A percentile compares a stretch with the other conserved stretches of the same genome.
Conservation (phyloP, 2,113 vertebrate genomes). For the Cinclus cinclus region DNA sequence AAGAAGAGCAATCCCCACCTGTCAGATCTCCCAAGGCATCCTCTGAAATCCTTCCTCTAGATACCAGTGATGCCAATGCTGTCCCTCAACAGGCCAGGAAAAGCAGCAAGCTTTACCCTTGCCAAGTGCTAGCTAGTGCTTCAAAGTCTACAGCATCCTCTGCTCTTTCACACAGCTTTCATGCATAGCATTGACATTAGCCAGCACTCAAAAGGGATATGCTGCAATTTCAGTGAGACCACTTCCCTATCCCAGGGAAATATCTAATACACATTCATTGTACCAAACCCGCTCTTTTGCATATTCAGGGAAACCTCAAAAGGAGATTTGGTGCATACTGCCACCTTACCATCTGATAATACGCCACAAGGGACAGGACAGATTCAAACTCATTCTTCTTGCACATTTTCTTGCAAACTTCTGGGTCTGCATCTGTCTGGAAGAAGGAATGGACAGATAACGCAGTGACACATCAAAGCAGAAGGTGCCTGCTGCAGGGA, state of each 20-base stretch:
- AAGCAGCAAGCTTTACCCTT: background rate
- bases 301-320: background rate
- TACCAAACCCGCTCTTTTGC: background rate
- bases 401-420: slow-evolving; percentile 97
- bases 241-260: background rate
- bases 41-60: slow-evolving; percentile 24
- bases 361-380: slow-evolving; percentile 89
- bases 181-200: background rate
- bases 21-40: slow-evolving; percentile 41
- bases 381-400: slow-evolving; percentile 88
- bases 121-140: background rate
- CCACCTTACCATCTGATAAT: slow-evolving; percentile 95
- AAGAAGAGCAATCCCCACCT: slow-evolving; percentile 5
- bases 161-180: background rate
- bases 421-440: slow-evolving; percentile 97
- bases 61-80: background rate
- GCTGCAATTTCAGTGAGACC: background rate
- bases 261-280: background rate
- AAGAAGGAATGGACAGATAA: slow-evolving; percentile 37
- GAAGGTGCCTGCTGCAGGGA: background rate
- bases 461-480: background rate
- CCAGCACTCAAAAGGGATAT: background rate
- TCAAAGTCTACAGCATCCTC: background rate
- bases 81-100: background rate
- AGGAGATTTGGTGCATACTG: background rate